These are phyloP conservation scores for Dynastes hyllus DNA, from an alignment of 2,888 invertebrate species.

Conservation along the genomic window DNA sequence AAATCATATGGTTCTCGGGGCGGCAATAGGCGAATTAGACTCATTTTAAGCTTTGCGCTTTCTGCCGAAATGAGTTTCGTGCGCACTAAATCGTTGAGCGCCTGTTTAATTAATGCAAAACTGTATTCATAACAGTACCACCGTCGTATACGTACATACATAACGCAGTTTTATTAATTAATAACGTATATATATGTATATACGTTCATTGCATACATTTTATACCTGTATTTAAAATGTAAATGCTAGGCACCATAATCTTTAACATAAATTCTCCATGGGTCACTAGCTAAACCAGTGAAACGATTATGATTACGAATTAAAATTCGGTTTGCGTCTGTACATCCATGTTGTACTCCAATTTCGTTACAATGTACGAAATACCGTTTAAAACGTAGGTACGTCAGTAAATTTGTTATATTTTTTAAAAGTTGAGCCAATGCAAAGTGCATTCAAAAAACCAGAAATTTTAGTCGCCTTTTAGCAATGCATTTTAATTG, in stretches of 20 bases:
- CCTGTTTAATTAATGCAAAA: slow-evolving; percentile 33
- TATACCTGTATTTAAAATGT: slow-evolving; percentile 22
- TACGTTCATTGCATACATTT: neutral
- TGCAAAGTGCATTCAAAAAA: too few relatives aligned
- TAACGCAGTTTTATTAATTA: slow-evolving; percentile 11
- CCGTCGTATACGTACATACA: neutral
- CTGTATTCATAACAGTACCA: neutral
- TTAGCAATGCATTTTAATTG: too few relatives aligned
- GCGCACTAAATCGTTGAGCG: slow-evolving; percentile 21
- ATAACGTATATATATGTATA: neutral
- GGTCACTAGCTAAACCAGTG: neutral
- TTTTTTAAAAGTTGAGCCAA: too few relatives aligned
- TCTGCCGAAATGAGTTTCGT: slow-evolving; percentile 17
- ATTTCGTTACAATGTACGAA: too few relatives aligned
- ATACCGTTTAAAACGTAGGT: too few relatives aligned
- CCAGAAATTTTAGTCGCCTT: too few relatives aligned
- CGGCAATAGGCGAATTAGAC: slow-evolving; percentile 17
- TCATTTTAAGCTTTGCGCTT: slow-evolving; percentile 35
- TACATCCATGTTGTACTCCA: neutral
- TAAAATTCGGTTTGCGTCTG: neutral
- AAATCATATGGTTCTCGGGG: slow-evolving; percentile 13
- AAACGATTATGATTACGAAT: neutral
- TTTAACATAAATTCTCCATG: slow-evolving; percentile 6
- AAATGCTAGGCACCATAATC: neutral
- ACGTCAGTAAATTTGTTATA: too few relatives aligned